Conservation (phyloP, 2,797 vertebrate species). For the Eulemur rubriventer region DNA sequence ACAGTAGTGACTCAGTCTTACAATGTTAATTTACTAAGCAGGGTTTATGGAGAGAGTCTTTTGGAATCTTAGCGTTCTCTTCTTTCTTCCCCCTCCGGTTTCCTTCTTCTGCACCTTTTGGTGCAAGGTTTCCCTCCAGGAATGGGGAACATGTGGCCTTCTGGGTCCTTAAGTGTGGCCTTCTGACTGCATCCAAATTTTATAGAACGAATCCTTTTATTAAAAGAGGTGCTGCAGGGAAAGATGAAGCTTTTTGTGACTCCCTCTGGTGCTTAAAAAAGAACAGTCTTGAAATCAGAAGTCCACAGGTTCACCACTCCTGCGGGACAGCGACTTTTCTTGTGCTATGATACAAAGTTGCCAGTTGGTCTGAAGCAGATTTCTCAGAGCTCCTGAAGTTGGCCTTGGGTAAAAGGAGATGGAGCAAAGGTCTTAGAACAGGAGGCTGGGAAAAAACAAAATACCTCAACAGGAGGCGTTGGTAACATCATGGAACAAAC, state of each 20-base stretch:
- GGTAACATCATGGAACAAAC: background rate
- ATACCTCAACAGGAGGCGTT: background rate
- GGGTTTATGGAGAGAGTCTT: background rate
- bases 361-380: background rate
- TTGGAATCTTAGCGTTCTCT: background rate
- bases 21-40: accelerated
- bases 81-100: background rate
- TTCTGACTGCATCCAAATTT: too few species aligned
- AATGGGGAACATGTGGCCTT: too few species aligned
- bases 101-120: background rate
- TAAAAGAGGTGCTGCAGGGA: too few species aligned
- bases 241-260: too few species aligned
- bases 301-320: too few species aligned
- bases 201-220: too few species aligned
- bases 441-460: background rate
- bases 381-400: background rate
- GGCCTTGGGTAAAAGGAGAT: background rate
- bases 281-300: too few species aligned
- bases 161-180: too few species aligned
- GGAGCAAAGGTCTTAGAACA: background rate
- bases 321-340: background rate
- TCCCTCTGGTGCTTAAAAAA: too few species aligned
- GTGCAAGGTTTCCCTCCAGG: background rate
- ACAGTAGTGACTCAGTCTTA: background rate
- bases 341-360: background rate